These are phyloP conservation scores for Platycnemis pennipes DNA, from an alignment of 2,888 invertebrate species.

Conservation along the genomic window DNA sequence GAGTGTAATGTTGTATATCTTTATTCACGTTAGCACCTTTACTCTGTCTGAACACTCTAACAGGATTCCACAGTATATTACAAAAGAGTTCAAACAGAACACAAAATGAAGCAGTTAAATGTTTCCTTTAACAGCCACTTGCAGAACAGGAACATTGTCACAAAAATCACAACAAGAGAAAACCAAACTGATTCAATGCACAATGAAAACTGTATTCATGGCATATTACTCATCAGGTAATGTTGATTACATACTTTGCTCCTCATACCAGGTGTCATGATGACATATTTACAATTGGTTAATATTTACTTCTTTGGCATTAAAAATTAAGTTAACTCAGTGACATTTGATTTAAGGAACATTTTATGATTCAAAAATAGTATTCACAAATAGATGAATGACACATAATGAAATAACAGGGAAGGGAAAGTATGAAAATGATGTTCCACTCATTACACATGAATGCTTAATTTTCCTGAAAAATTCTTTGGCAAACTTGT, in stretches of 20 bases:
- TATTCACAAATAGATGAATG: slow-evolving; percentile 59
- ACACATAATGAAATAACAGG: slow-evolving; percentile 20
- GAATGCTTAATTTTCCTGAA: slow-evolving; percentile 8
- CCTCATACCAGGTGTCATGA: slow-evolving; percentile 34
- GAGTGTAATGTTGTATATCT: slow-evolving; percentile 5
- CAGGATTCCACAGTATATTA: slow-evolving; percentile 54
- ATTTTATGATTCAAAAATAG: slow-evolving; percentile 40
- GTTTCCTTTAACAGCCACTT: not conserved
- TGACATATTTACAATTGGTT: not conserved
- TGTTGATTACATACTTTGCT: not conserved
- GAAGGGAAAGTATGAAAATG: slow-evolving; percentile 36
- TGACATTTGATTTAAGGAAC: slow-evolving; percentile 15
- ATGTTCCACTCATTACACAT: slow-evolving; percentile 10
- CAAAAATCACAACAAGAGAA: slow-evolving; percentile 34
- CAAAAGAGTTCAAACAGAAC: not conserved
- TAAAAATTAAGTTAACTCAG: slow-evolving; percentile 51
- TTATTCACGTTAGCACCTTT: slow-evolving; percentile 6
- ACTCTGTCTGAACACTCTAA: slow-evolving; percentile 15
- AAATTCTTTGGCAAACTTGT: not conserved
- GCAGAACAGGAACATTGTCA: slow-evolving; percentile 29
- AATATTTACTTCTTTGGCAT: slow-evolving; percentile 48
- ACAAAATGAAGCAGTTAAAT: not conserved
- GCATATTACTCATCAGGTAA: not conserved
- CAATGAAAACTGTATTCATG: not conserved
- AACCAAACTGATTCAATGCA: slow-evolving; percentile 29